Evolutionary conservation across 1,140 invertebrate genomes (phyloP).

Genomic region (Zaprionus capensis): DNA sequence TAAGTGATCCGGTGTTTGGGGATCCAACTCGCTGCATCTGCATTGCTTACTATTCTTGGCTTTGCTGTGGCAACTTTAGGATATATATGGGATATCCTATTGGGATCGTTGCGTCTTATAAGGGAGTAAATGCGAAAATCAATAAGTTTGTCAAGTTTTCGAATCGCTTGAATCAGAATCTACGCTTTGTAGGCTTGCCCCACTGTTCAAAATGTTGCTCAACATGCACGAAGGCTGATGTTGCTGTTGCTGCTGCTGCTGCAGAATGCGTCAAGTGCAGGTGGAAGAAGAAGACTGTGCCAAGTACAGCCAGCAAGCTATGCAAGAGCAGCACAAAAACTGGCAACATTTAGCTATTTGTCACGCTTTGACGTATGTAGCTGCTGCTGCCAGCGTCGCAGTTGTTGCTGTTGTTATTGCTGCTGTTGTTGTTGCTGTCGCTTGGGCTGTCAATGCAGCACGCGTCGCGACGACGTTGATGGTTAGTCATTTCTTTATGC

Average conservation of each 20-base stretch:
- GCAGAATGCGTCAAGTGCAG: slow-evolving; percentile 19
- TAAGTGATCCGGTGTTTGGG: too few species aligned
- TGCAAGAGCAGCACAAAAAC: slow-evolving; percentile 17
- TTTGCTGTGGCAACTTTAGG: too few species aligned
- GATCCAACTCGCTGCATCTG: too few species aligned
- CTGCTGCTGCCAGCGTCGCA: slow-evolving; percentile 37
- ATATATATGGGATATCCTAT: too few species aligned
- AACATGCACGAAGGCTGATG: slow-evolving; percentile 19
- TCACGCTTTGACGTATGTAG: slow-evolving; percentile 69
- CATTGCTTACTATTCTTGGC: too few species aligned
- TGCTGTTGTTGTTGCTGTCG: not conserved
- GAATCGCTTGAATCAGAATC: too few species aligned
- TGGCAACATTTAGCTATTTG: slow-evolving; percentile 57
- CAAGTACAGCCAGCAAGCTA: not conserved
- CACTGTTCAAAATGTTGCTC: slow-evolving; percentile 40
- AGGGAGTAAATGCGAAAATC: too few species aligned
- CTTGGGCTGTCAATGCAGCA: slow-evolving; percentile 35
- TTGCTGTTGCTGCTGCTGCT: too few species aligned
- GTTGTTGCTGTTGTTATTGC: not conserved
- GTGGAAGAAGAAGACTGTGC: slow-evolving; percentile 14
- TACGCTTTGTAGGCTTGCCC: too few species aligned
- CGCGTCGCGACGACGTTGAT: slow-evolving; percentile 33
- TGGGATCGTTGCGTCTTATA: too few species aligned
- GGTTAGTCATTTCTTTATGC: slow-evolving; percentile 39
- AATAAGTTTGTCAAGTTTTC: not conserved